These are phyloP conservation scores for Cryptocheilus praepositus DNA, from an alignment of 2,888 invertebrate species.

Conservation along the genomic window DNA sequence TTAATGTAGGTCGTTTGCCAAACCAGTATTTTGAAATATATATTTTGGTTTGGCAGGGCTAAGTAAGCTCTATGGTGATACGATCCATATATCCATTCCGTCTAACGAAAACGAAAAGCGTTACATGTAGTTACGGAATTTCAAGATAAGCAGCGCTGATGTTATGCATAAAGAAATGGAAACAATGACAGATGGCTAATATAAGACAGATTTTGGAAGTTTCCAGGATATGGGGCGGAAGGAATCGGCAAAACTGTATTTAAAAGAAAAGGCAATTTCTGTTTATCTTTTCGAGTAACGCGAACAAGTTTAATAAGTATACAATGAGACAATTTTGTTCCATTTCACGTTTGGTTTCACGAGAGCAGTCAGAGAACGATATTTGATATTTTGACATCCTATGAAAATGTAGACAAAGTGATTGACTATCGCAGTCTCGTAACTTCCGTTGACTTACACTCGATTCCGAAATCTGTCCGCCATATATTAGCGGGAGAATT, in stretches of 20 bases:
- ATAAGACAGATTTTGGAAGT: slow-evolving; percentile 13
- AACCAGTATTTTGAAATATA: slow-evolving; percentile 2
- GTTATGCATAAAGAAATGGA: slow-evolving; percentile 5
- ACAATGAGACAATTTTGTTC: no score
- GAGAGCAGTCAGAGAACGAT: no score
- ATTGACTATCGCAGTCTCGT: no score
- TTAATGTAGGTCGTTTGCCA: not conserved
- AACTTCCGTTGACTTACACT: not conserved
- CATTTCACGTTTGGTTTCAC: no score
- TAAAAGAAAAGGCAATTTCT: not conserved
- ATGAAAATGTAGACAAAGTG: no score
- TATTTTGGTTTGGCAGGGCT: slow-evolving; percentile 19
- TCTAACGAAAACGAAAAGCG: slow-evolving; percentile 37
- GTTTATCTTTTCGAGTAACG: no score
- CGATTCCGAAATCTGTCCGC: slow-evolving; percentile 1
- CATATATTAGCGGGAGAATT: slow-evolving; percentile 15
- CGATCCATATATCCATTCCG: slow-evolving; percentile 52
- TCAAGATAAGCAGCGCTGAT: slow-evolving; percentile 16
- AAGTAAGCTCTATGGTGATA: slow-evolving; percentile 43
- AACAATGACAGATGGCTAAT: slow-evolving; percentile 7
- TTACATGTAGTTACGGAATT: slow-evolving; percentile 37
- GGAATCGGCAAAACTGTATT: not conserved
- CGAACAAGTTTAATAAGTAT: no score
- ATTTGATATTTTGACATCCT: no score
- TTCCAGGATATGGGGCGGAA: not conserved